A percentile compares a stretch with the other conserved stretches of the same genome.
phyloP scores from a whole-genome alignment of 2,113 vertebrate genomes.

The Larimichthys crocea region DNA sequence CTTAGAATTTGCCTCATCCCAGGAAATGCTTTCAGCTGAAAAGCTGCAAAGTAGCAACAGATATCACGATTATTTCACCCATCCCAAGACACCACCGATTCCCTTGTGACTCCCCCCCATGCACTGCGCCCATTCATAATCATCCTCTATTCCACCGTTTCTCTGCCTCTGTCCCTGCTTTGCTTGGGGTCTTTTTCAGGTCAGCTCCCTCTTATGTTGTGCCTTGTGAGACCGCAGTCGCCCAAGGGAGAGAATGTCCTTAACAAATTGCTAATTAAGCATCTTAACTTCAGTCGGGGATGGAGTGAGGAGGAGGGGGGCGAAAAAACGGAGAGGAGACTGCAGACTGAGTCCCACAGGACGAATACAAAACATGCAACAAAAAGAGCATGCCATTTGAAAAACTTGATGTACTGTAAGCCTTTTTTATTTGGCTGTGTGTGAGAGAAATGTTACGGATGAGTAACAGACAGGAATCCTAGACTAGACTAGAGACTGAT shows the following conservation, averaged over 20 bases:
- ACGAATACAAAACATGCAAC: slow-evolving; percentile 28
- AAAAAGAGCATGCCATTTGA: slow-evolving; percentile 17
- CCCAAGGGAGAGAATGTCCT: slow-evolving; percentile 65
- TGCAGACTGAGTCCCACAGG: slow-evolving; percentile 26
- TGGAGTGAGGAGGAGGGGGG: slow-evolving; percentile 8
- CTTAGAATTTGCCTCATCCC: slow-evolving; percentile 13
- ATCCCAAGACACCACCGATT: slow-evolving; percentile 56
- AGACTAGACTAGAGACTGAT: background rate
- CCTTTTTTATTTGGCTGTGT: background rate
- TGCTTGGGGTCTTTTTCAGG: slow-evolving; percentile 64
- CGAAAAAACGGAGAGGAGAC: slow-evolving; percentile 30
- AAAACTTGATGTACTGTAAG: background rate
- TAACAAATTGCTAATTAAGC: slow-evolving; percentile 76
- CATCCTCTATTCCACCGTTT: slow-evolving; percentile 31
- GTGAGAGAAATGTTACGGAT: background rate
- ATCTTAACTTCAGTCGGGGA: slow-evolving; percentile 34
- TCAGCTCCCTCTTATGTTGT: slow-evolving; percentile 60
- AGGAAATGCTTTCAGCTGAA: slow-evolving; percentile 40
- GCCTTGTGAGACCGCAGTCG: slow-evolving; percentile 61
- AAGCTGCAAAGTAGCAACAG: slow-evolving; percentile 13
- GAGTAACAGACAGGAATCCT: background rate
- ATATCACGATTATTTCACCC: slow-evolving; percentile 35
- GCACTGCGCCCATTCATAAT: slow-evolving; percentile 47
- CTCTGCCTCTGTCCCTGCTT: slow-evolving; percentile 39
- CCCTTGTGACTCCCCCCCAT: slow-evolving; percentile 45